These are phyloP conservation scores for Prolemur simus DNA, from an alignment of 2,113 vertebrate species.

Conservation along the genomic window DNA sequence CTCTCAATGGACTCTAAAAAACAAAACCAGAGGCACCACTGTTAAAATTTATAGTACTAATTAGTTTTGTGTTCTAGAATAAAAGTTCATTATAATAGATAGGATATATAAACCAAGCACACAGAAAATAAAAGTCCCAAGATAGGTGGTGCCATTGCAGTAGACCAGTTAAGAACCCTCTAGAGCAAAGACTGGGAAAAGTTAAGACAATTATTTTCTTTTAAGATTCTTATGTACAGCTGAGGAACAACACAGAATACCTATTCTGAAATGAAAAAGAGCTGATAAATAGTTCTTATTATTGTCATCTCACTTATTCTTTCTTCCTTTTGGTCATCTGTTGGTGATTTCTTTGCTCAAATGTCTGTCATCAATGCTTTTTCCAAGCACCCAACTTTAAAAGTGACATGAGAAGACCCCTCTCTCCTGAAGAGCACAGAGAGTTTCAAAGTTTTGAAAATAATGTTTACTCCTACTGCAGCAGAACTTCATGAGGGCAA, in stretches of 20 bases:
- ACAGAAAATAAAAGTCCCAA: conserved; percentile 42
- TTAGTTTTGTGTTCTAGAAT: conserved; percentile 53
- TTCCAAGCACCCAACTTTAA: not conserved
- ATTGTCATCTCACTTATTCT: not conserved
- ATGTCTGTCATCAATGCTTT: not conserved
- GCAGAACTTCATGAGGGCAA: not conserved
- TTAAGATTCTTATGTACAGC: not conserved
- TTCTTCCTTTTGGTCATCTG: not conserved
- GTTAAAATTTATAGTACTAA: conserved; percentile 59
- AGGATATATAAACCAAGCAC: not conserved
- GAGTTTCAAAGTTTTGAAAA: conserved; percentile 30
- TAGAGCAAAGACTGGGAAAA: conserved; percentile 20
- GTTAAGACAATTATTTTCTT: conserved; percentile 24
- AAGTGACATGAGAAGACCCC: not conserved
- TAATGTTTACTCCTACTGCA: not conserved
- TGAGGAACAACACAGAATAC: not conserved
- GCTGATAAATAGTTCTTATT: not conserved
- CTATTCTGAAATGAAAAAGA: conserved; percentile 2
- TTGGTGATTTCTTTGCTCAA: not conserved
- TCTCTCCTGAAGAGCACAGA: not conserved
- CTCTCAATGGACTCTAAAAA: not conserved
- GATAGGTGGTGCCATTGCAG: not conserved
- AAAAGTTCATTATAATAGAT: not conserved
- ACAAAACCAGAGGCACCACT: not conserved
- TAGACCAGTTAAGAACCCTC: conserved; percentile 1